Evolutionary conservation across 1,140 invertebrate species (phyloP), one percentile per base, ranked within the genome.

Genomic region (Brachionus plicatilis): DNA sequence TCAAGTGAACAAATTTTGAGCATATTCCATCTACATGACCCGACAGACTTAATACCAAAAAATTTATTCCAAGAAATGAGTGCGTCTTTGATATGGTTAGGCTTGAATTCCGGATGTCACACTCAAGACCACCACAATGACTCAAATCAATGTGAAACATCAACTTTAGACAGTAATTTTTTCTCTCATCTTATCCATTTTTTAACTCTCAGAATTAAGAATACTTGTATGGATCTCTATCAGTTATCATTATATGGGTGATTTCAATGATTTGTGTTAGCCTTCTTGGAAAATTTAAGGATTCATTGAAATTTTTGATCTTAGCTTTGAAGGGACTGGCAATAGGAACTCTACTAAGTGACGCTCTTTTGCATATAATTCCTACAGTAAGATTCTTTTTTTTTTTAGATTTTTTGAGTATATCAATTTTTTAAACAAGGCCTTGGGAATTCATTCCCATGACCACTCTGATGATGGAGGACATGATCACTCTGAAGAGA

Each of bases 181-280:
- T 41, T n/a, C 11, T 29, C 29, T 47, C 14, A 20, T 45, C 45
- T 47, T 47, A 24, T 43, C 2, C 12, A 65, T n/a, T 17, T 27
- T 66, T 66, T 37, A 37, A 7, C 33, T 37, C 33, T 37, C 5
- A 66, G 7, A 12, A 12, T 12, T 11, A 47, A 80, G 78, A 56
- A 80, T 80, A 60, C 43, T 56, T 80, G 17, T 80, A 24, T 56
- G 78, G 78, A 2, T 27, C 60, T 66, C n/a, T 80, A 6, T 80
- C 78, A 45, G 27, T 80, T 56, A 24, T 80, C 12, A 12, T 56
- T 20, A 80, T 80, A 80, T 80, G 78, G 78, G 12, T 27, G 17
- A n/a, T 80, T 66, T 80, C 78, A 17, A 56, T 80, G 29, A 80
- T 80, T 37, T 80, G 50, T 56, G 78, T 80, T 14, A 43, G 27